Evolutionary conservation across 2,888 invertebrate genomes (phyloP), one percentile per base, ranked within the genome.

Genomic region (Epirrhoe tristata): DNA sequence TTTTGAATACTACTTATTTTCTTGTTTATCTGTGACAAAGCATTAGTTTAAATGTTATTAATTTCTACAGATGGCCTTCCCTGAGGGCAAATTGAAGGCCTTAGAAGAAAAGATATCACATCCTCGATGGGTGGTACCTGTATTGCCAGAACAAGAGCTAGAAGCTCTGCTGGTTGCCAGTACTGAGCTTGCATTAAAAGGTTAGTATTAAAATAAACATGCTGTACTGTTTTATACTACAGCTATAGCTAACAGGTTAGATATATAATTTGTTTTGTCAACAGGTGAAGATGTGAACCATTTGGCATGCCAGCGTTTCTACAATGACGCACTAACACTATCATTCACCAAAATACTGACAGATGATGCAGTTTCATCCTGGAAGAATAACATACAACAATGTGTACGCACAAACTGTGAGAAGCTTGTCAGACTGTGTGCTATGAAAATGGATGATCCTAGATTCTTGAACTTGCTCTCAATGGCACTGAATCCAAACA

Each of bases 341-440:
- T 99, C 99, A 60, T 99, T 99, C 90, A 98, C 98, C 58, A 99
- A 99, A 94, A 98, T 99, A 84, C 95, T 99, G 82, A 98, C 98
- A 16, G 99, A 99, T 90, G 99, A 99, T 91, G 99, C 99, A 61
- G 99, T 99, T 59, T 97, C 97, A 82, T 98, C 98, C 82, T 99
- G 99, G 99, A 99, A 99, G 91, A 96, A 96, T 82, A 99, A 99
- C 89, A 99, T 99, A 85, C 99, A 99, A 89, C 97, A 96, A 87
- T 98, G 98, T 93, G 99, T 99, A 78, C 95, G 98, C 82, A 96
- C 97, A 81, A 99, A 99, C 86, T 98, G 98, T 85, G 96, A 98
- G 86, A 97, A 97, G 86, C 95, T 99, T 78, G 96, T 99, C 73
- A 98, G 98, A 93, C 94, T 99, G 77, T 98, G 98, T 94, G 98